Conservation (phyloP, 35 echinoderm and acorn worm genomes). For the Hemicentrotus pulcherrimus region DNA sequence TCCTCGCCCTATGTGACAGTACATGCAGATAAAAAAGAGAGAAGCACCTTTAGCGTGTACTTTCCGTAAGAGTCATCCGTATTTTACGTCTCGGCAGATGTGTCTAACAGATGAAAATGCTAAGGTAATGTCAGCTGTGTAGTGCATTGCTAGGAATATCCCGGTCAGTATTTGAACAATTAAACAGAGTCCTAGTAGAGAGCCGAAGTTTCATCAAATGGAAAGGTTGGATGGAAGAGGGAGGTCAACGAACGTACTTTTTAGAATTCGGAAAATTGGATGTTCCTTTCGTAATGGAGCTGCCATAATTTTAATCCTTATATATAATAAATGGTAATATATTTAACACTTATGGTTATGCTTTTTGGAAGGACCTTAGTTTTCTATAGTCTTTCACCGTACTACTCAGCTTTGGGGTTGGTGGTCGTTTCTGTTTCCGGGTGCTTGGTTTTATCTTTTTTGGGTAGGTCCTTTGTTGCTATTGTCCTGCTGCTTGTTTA, state of each 20-base stretch:
- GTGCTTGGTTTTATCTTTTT: not conserved
- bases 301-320: constrained; percentile 48
- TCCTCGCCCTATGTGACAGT: constrained; percentile 83
- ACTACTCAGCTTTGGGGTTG: constrained; percentile 53
- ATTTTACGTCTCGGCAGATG: constrained; percentile 86
- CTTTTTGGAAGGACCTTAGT: constrained; percentile 39
- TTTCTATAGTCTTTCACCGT: constrained; percentile 51
- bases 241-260: constrained; percentile 31
- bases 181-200: constrained; percentile 73
- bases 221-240: constrained; percentile 59
- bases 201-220: constrained; percentile 72
- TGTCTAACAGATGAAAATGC: constrained; percentile 74
- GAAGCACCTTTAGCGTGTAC: constrained; percentile 81
- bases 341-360: not conserved
- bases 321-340: constrained; percentile 42
- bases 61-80: constrained; percentile 80
- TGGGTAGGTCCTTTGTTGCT: constrained; percentile 36
- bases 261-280: constrained; percentile 53
- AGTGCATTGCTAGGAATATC: constrained; percentile 80
- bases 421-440: constrained; percentile 39
- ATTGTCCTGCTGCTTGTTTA: constrained; percentile 41
- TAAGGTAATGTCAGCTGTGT: constrained; percentile 67
- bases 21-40: constrained; percentile 80
- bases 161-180: constrained; percentile 72
- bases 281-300: constrained; percentile 62